These are phyloP conservation scores for Nyleta sp. DNA, from an alignment of 2,888 invertebrate species.

Conservation along the genomic window DNA sequence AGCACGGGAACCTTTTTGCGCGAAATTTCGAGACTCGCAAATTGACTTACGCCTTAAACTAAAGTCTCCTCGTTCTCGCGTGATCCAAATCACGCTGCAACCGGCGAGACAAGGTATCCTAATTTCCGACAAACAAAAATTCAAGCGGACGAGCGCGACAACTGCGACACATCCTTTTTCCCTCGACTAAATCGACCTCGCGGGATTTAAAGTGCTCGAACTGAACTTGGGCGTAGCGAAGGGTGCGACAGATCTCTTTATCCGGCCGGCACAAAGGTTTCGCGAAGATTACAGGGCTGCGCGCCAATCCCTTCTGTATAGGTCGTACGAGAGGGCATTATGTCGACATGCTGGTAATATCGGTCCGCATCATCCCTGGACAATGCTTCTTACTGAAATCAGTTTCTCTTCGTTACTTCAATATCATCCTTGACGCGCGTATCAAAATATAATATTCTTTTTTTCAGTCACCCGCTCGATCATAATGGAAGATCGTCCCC, in stretches of 20 bases:
- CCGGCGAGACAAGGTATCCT: too few species aligned
- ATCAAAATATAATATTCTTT: conserved; percentile 62
- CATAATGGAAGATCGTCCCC: conserved; percentile 32
- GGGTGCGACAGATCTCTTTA: conserved; percentile 77
- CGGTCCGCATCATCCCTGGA: conserved; percentile 75
- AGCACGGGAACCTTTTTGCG: conserved; percentile 19
- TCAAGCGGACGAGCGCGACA: conserved; percentile 1
- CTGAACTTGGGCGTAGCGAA: conserved; percentile 58
- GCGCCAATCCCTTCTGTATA: conserved; percentile 77
- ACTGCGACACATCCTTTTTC: conserved; percentile 29
- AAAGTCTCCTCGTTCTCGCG: too few species aligned
- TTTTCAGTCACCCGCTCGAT: conserved; percentile 22
- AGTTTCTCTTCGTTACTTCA: conserved; percentile 66
- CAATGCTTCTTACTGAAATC: conserved; percentile 71
- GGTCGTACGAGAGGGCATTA: conserved; percentile 75
- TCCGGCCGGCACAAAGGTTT: conserved; percentile 77
- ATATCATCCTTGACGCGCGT: conserved; percentile 62
- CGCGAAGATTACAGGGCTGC: conserved; percentile 78
- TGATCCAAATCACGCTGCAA: too few species aligned
- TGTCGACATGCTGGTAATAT: conserved; percentile 74
- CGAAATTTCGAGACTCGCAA: conserved; percentile 8
- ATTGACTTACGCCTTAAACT: too few species aligned
- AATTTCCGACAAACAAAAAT: too few species aligned
- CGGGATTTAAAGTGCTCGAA: conserved; percentile 68
- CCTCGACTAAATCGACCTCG: conserved; percentile 54